Percentiles rank a stretch among this genome's conserved stretches.
These are phyloP conservation scores for Danio rerio DNA, from an alignment of 2,113 vertebrate species.

Conservation along the genomic window GRCz12tu NC_133180.1:41836501-41837000, in stretches of 20 bases:
- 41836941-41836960: not conserved
- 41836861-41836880: not conserved
- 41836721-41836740: not conserved
- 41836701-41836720: no score
- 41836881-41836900: not conserved
- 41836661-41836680: no score
- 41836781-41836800: constrained; percentile 7
- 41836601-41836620: no score
- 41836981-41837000: constrained; percentile 9
- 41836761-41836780: constrained; percentile 7
- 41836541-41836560: no score
- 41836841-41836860: not conserved
- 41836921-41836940: not conserved
- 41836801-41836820: not conserved
- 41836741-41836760: not conserved
- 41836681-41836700: no score
- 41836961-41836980: constrained; percentile 3
- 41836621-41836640: no score
- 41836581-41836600: no score
- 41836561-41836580: no score
- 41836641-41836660: no score
- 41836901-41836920: not conserved
- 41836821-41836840: not conserved
- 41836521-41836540: no score
- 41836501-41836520: no score